These are phyloP conservation scores for Ametastegia equiseti DNA, from an alignment of 2,888 invertebrate species.

Conservation along the genomic window DNA sequence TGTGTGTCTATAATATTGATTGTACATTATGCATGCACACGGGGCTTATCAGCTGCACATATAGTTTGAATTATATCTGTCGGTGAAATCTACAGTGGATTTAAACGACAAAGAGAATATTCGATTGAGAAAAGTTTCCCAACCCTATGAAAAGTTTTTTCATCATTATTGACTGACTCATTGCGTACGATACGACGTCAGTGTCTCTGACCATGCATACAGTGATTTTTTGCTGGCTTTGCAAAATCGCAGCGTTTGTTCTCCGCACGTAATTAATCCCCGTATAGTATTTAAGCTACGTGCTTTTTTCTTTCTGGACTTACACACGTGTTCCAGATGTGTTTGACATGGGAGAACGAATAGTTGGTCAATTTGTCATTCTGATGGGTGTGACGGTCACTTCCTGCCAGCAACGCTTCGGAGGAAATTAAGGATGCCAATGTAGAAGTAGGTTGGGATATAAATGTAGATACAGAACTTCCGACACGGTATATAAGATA, in stretches of 20 bases:
- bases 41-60: not conserved
- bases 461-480: not conserved
- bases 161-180: too few species aligned
- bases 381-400: not conserved
- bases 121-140: not conserved
- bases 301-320: not conserved
- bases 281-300: not conserved
- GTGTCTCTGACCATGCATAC: not conserved
- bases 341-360: too few species aligned
- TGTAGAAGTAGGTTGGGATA: not conserved
- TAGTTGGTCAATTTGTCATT: not conserved
- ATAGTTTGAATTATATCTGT: not conserved
- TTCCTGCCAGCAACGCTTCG: not conserved
- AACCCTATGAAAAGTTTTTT: too few species aligned
- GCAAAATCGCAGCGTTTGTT: not conserved
- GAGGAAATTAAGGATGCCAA: not conserved
- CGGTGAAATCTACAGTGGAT: not conserved
- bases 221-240: not conserved
- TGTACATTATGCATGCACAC: conserved; percentile 20
- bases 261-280: not conserved
- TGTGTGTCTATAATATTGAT: not conserved
- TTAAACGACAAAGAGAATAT: not conserved
- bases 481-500: not conserved
- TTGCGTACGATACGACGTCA: too few species aligned
- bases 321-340: not conserved